Base-by-base conservation (phyloP, 2,113 vertebrate species). In the Picathartes gymnocephalus region DNA sequence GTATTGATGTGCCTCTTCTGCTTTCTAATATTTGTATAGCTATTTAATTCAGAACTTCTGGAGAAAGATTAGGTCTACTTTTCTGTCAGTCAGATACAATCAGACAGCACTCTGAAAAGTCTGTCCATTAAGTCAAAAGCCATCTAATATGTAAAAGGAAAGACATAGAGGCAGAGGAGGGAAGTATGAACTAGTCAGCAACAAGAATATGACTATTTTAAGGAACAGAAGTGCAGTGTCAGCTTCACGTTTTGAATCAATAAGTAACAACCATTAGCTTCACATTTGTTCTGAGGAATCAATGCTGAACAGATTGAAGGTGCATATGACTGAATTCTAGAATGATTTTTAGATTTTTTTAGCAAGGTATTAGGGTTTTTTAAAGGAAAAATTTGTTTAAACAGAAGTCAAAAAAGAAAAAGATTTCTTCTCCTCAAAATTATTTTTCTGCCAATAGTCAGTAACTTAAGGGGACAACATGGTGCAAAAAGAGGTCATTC, bases 371-470 rank as follows among this genome's bases (percentile, higher is more conserved):
- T 51, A 51, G 62, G 9, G 6, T 4, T 8, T 47, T 68, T 47
- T 23, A 30, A 86, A 48, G 48, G 31, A 44, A 77, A 78, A 35
- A 5, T 39, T 10, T 35, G 17, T 39, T 72, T 58, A 64, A 84
- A 72, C 2, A 64, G 11, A 68, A 81, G 5, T 1, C 9, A 47
- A 58, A 51, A 81, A 54, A 23, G 6, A 58, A 54, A 40, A 60
- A 54, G 24, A 17, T 0, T 10, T 58, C 3, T 60, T 19, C 17
- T 57, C 4, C 4, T 0, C 6, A 18, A 21, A 68, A 39, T 58
- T 58, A 44, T 53, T 85, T 30, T 78, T 77, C 21, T 62, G 35
- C 6, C 35, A 27, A 3, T 7, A 3, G 10, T 69, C 17, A 14
- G 22, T 64, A 69, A 64, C 9, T 17, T 73, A 16, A 64, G 85